Percentiles rank a stretch among this genome's conserved stretches.
These are phyloP conservation scores for mouse (Mus musculus) DNA, from an alignment of 2,113 vertebrate genomes.

Conservation along the genomic window DNA sequence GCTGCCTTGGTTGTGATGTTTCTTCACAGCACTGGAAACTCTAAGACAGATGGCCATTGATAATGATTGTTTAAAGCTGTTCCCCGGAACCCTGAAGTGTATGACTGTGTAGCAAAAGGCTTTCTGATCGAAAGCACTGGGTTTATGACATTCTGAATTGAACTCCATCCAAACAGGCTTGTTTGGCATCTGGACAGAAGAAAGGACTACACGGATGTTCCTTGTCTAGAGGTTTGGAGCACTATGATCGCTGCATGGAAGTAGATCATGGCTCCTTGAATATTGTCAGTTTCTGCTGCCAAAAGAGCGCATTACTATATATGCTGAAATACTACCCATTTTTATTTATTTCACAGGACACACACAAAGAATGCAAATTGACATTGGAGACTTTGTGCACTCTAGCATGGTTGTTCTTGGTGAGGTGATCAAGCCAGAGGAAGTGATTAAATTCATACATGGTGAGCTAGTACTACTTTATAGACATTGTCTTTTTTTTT, in stretches of 20 bases:
- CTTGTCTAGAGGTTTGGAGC: background rate
- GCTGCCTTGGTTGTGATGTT: too few species aligned
- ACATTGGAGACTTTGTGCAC: accelerated
- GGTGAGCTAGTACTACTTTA: background rate
- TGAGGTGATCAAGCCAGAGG: background rate
- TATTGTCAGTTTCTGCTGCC: too few species aligned
- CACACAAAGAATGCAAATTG: background rate
- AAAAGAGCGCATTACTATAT: background rate
- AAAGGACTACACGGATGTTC: background rate
- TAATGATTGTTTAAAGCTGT: background rate
- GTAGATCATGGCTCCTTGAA: background rate
- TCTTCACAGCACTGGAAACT: too few species aligned
- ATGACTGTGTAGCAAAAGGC: background rate
- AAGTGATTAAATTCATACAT: background rate
- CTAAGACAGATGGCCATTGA: background rate
- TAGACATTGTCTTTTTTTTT: background rate
- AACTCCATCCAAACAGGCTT: background rate
- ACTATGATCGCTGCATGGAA: background rate
- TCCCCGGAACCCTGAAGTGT: background rate
- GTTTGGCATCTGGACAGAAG: background rate
- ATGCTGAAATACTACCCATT: background rate
- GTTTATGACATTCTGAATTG: background rate
- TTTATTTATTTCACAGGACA: background rate
- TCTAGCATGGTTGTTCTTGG: background rate
- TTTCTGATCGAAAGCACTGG: background rate